A percentile compares a stretch with the other conserved stretches of the same genome.
phyloP scores from a whole-genome alignment of 2,888 invertebrate species.

The Zootermopsis nevadensis region DNA sequence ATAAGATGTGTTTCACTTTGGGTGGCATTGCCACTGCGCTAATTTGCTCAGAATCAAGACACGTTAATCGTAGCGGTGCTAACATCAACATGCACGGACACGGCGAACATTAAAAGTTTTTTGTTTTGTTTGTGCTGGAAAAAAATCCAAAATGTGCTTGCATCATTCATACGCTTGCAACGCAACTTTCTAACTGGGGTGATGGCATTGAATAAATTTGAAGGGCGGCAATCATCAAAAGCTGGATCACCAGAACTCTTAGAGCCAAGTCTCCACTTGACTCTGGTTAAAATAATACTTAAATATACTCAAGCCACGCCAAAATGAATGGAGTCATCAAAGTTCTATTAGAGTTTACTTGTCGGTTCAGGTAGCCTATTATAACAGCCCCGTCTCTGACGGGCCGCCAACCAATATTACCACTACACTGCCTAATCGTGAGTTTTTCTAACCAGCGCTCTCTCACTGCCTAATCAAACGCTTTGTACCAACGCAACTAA shows the following conservation, averaged over 20 bases:
- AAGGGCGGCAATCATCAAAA: conserved; percentile 10
- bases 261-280: not conserved
- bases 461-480: too few relatives aligned
- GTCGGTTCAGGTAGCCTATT: conserved; percentile 11
- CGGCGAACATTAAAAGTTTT: not conserved
- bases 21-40: not conserved
- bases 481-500: too few relatives aligned
- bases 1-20: too few relatives aligned
- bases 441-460: too few relatives aligned
- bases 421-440: not conserved
- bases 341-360: not conserved
- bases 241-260: not conserved
- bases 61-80: not conserved
- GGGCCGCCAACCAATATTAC: not conserved
- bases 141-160: not conserved
- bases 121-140: not conserved
- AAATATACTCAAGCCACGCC: conserved; percentile 13
- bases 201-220: conserved; percentile 8
- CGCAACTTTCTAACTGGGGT: conserved; percentile 7
- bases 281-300: conserved; percentile 15
- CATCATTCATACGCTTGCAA: not conserved
- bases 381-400: not conserved
- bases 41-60: not conserved
- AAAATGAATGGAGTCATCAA: conserved; percentile 23
- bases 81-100: not conserved